Evolutionary conservation across 2,113 vertebrate species (phyloP).

Genomic region (Dendropsophus ebraccatus): DNA sequence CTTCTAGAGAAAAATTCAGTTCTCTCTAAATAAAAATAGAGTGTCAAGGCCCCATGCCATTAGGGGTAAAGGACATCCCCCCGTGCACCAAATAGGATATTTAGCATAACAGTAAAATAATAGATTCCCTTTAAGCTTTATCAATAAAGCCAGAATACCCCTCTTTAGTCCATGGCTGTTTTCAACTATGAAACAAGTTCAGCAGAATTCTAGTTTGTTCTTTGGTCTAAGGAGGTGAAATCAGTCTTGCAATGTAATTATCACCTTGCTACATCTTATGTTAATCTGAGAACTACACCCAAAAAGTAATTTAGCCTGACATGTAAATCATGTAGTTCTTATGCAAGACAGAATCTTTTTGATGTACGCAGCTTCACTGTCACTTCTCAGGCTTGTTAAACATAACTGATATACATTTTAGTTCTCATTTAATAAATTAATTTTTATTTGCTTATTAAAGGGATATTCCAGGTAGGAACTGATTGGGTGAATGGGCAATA

Average conservation of each 20-base stretch:
- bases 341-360: not conserved
- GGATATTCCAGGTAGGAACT: too few relatives aligned
- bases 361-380: not conserved
- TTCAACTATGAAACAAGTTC: not conserved
- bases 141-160: not conserved
- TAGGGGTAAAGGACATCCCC: too few relatives aligned
- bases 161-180: not conserved
- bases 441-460: too few relatives aligned
- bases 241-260: constrained; percentile 34
- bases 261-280: constrained; percentile 44
- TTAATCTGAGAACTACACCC: constrained; percentile 37
- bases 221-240: constrained; percentile 23
- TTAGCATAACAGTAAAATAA: too few relatives aligned
- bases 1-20: too few relatives aligned
- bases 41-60: too few relatives aligned
- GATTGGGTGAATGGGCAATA: too few relatives aligned
- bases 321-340: constrained; percentile 29
- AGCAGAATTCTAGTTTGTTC: not conserved
- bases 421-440: not conserved
- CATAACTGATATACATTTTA: not conserved
- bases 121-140: too few relatives aligned
- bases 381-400: not conserved
- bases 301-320: constrained; percentile 34
- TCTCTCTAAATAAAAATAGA: too few relatives aligned
- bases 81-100: too few relatives aligned